Percentiles rank a stretch among this genome's conserved stretches.
Conservation (phyloP, 2,888 invertebrate genomes). For the Drosophila birchii region DNA sequence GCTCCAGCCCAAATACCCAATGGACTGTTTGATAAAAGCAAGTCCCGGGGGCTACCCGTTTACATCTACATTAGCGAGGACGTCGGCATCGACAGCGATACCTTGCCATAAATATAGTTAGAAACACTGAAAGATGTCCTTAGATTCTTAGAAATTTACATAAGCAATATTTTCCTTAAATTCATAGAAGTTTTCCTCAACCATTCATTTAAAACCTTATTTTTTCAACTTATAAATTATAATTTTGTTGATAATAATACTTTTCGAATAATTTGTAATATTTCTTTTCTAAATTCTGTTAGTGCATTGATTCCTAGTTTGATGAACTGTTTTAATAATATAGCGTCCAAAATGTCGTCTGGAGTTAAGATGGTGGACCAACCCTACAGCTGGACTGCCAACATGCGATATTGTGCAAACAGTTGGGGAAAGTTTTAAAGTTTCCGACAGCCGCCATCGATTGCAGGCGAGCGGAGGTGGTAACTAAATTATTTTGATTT, state of each 20-base stretch:
- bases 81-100: slow-evolving; percentile 45
- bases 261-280: neutral
- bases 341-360: slow-evolving; percentile 73
- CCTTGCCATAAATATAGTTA: slow-evolving; percentile 43
- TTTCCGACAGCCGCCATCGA: slow-evolving; percentile 72
- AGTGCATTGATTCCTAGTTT: slow-evolving; percentile 54
- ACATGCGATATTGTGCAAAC: slow-evolving; percentile 66
- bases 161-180: neutral
- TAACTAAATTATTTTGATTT: slow-evolving; percentile 77
- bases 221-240: neutral
- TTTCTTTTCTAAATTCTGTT: neutral
- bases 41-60: slow-evolving; percentile 49
- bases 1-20: slow-evolving; percentile 78
- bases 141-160: no score
- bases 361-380: slow-evolving; percentile 60
- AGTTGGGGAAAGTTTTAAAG: slow-evolving; percentile 70
- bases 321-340: slow-evolving; percentile 79
- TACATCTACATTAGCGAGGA: slow-evolving; percentile 76
- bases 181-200: no score
- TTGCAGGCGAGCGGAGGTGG: slow-evolving; percentile 58
- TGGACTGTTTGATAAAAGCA: slow-evolving; percentile 79
- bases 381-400: slow-evolving; percentile 24
- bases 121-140: slow-evolving; percentile 7
- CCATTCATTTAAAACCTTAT: neutral
- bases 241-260: neutral